Conservation (phyloP, 2,888 invertebrate genomes). For the Cheilosia grossa region DNA sequence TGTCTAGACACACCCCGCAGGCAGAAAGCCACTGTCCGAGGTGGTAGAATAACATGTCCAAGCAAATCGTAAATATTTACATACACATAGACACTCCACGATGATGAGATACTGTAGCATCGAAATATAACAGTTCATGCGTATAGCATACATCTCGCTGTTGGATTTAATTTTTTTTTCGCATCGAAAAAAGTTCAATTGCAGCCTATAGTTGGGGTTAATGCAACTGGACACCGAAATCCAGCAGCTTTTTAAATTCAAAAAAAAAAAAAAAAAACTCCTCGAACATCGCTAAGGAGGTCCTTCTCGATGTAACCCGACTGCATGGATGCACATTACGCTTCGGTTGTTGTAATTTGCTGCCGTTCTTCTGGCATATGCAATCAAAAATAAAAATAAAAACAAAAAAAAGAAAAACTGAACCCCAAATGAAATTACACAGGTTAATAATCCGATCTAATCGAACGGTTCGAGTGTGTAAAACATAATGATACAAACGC, state of each 20-base stretch:
- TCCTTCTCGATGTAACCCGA: neutral
- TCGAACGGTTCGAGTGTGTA: too few species aligned
- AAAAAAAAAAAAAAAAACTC: neutral
- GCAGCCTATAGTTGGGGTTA: neutral
- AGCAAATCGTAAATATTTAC: too few species aligned
- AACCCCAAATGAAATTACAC: slow-evolving; percentile 5
- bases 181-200: slow-evolving; percentile 1
- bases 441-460: neutral
- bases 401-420: neutral
- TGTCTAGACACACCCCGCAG: too few species aligned
- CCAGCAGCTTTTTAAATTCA: neutral
- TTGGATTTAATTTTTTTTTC: neutral
- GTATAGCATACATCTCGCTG: neutral
- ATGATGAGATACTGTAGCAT: too few species aligned
- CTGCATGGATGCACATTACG: slow-evolving; percentile 20
- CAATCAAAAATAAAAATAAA: neutral
- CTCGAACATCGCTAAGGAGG: slow-evolving; percentile 24
- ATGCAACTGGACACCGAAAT: slow-evolving; percentile 40
- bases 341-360: slow-evolving; percentile 20
- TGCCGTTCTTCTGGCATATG: neutral
- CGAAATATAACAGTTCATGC: too few species aligned
- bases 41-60: too few species aligned
- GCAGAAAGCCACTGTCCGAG: too few species aligned
- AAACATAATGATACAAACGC: too few species aligned
- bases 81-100: too few species aligned